These are phyloP conservation scores for Echinometra lucunter DNA, from an alignment of 53 echinoderm and acorn worm species.

Conservation along the genomic window DNA sequence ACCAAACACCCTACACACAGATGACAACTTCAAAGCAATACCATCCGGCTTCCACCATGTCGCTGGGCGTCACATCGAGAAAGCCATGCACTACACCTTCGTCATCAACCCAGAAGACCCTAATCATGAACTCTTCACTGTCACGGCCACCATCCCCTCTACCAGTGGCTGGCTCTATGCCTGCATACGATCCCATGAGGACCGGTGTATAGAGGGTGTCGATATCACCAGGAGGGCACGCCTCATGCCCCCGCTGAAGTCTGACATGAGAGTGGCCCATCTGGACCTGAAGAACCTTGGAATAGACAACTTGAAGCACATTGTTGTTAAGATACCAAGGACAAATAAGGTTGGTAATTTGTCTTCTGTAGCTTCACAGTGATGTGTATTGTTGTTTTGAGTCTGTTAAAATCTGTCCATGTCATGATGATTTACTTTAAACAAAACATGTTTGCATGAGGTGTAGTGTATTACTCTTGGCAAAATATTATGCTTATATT, in stretches of 20 bases:
- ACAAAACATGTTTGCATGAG: too few relatives aligned
- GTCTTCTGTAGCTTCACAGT: not conserved
- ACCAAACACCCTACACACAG: constrained; percentile 35
- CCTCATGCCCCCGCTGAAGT: constrained; percentile 80
- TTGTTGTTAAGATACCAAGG: constrained; percentile 48
- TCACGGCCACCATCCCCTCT: constrained; percentile 54
- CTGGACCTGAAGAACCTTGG: constrained; percentile 66
- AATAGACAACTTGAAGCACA: constrained; percentile 9
- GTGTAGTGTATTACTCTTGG: too few relatives aligned
- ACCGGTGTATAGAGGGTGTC: constrained; percentile 80
- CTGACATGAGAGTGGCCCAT: constrained; percentile 71
- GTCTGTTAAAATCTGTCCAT: too few relatives aligned
- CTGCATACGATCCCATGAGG: constrained; percentile 76
- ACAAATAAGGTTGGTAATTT: constrained; percentile 50
- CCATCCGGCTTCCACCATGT: constrained; percentile 68
- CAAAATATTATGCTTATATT: too few relatives aligned
- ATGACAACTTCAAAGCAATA: constrained; percentile 75
- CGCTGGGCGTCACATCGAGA: constrained; percentile 61
- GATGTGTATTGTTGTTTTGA: too few relatives aligned
- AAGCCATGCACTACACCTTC: constrained; percentile 81
- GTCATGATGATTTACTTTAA: too few relatives aligned
- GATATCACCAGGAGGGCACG: constrained; percentile 79
- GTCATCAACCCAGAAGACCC: constrained; percentile 66
- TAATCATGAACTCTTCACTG: constrained; percentile 72
- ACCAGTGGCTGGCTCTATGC: constrained; percentile 78